phyloP scores from a whole-genome alignment of 2,888 invertebrate species.

The Drosophila lacicola region DNA sequence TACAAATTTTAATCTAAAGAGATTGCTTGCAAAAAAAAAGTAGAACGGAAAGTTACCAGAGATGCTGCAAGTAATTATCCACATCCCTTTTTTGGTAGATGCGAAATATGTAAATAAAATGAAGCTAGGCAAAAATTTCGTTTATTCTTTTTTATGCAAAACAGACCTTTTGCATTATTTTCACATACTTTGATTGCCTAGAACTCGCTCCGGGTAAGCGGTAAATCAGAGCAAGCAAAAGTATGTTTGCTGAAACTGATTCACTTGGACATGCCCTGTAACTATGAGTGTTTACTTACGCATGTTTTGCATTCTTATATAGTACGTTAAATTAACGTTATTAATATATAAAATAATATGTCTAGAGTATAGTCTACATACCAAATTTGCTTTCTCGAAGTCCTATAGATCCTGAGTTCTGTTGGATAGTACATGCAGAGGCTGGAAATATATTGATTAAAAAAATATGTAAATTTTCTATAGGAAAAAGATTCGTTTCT shows the following conservation, averaged over 20 bases:
- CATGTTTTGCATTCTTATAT: too few relatives aligned
- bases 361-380: too few relatives aligned
- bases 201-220: conserved; percentile 24
- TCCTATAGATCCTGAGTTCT: background rate
- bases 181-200: conserved; percentile 69
- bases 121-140: conserved; percentile 31
- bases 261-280: conserved; percentile 8
- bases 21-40: conserved; percentile 31
- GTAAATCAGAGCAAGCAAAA: background rate
- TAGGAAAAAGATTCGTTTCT: too few relatives aligned
- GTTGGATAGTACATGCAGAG: background rate
- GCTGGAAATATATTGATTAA: background rate
- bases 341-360: too few relatives aligned
- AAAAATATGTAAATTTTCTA: background rate
- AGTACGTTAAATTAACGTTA: too few relatives aligned
- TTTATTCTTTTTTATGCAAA: conserved; percentile 49
- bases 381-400: too few relatives aligned
- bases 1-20: conserved; percentile 58
- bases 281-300: background rate
- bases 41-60: background rate
- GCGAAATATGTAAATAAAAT: conserved; percentile 54
- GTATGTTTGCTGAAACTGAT: too few relatives aligned
- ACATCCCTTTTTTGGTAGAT: conserved; percentile 42
- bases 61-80: conserved; percentile 64
- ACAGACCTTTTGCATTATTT: conserved; percentile 68